Conservation (phyloP, 2,113 vertebrate genomes). For the Callithrix jacchus region DNA sequence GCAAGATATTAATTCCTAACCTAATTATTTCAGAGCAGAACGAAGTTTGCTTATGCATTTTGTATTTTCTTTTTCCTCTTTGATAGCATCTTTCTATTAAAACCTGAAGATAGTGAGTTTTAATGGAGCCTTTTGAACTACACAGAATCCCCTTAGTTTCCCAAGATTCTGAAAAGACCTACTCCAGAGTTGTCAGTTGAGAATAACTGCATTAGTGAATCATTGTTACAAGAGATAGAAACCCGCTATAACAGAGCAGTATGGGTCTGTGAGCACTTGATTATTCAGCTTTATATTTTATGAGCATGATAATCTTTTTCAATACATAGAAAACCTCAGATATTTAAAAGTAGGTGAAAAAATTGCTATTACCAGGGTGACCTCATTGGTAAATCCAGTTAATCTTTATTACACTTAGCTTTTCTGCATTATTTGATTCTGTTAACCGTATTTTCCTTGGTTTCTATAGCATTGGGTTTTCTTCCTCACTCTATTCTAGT, state of each 20-base stretch:
- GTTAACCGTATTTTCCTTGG: neutral
- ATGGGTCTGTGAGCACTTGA: neutral
- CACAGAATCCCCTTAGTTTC: neutral
- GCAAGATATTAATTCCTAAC: neutral
- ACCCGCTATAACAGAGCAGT: neutral
- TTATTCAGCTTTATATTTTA: neutral
- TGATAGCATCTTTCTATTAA: neutral
- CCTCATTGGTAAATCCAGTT: neutral
- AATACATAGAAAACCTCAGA: neutral
- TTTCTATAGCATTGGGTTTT: neutral
- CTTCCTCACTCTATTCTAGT: neutral
- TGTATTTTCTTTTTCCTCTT: neutral
- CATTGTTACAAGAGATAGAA: neutral
- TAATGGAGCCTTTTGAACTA: neutral
- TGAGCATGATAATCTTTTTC: neutral
- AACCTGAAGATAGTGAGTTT: neutral
- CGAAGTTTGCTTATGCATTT: neutral
- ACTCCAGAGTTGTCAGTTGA: neutral
- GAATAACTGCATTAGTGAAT: neutral
- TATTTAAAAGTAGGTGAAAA: slow-evolving; percentile 30
- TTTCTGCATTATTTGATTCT: neutral
- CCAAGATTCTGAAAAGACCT: neutral
- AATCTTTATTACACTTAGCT: neutral
- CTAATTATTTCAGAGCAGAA: slow-evolving; percentile 11
- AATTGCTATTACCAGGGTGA: neutral